Conservation (phyloP, 2,113 vertebrate genomes). For the Tringa solitaria region DNA sequence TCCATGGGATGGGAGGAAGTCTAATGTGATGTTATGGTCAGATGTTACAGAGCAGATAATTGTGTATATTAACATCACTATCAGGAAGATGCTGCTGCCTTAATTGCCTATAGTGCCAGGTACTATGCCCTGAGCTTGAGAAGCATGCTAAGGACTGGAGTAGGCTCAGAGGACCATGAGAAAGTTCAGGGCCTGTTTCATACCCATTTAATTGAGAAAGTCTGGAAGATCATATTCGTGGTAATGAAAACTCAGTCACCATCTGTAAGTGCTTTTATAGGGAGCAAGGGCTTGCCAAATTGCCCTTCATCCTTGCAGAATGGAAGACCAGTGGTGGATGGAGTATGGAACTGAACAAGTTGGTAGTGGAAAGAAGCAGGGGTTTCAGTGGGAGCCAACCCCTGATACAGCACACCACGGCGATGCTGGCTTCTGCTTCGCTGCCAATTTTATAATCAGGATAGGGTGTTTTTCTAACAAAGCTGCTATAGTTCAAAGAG, state of each 20-base stretch:
- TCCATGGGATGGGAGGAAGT: background rate
- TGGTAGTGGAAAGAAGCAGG: background rate
- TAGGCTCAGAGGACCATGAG: background rate
- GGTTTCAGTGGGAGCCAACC: background rate
- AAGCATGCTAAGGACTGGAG: background rate
- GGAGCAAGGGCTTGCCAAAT: background rate
- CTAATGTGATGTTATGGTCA: background rate
- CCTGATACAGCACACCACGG: background rate
- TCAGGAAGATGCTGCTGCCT: background rate
- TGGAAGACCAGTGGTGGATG: background rate
- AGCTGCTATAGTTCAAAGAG: background rate
- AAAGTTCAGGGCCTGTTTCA: background rate
- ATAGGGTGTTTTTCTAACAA: background rate
- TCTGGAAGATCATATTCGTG: background rate
- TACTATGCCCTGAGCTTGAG: background rate
- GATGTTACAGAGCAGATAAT: background rate
- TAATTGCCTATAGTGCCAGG: no score
- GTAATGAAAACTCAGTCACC: conserved; percentile 4
- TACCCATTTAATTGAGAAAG: background rate
- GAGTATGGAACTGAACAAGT: background rate
- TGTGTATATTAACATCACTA: background rate
- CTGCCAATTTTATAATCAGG: background rate
- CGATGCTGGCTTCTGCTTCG: background rate
- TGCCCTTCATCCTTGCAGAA: background rate
- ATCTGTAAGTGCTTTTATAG: conserved; percentile 2